phyloP scores from a whole-genome alignment of 2,113 vertebrate genomes.

The Jaculus jaculus region DNA sequence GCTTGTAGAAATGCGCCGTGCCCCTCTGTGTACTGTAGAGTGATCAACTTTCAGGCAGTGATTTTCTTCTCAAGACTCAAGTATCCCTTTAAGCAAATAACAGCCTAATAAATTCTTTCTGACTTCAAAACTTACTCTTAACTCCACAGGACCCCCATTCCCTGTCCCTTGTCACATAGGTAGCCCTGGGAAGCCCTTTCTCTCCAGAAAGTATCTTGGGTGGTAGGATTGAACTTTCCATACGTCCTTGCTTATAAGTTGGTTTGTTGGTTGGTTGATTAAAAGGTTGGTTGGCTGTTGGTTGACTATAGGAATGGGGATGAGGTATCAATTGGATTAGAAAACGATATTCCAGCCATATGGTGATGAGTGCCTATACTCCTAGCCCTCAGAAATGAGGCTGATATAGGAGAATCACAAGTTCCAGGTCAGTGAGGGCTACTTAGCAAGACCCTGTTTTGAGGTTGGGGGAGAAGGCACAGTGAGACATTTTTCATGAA shows the following conservation, averaged over 20 bases:
- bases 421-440: not conserved
- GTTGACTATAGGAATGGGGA: constrained; percentile 21
- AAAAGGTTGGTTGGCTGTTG: not conserved
- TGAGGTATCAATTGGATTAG: constrained; percentile 24
- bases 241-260: not conserved
- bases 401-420: not conserved
- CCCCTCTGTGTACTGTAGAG: not conserved
- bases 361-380: not conserved
- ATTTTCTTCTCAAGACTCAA: not conserved
- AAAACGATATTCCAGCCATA: not conserved
- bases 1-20: not conserved
- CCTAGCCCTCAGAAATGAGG: not conserved
- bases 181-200: not conserved
- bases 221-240: not conserved
- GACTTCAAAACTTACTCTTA: not conserved
- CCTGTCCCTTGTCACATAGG: not conserved
- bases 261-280: not conserved
- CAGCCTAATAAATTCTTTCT: constrained; percentile 2
- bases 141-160: not conserved
- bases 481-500: not conserved
- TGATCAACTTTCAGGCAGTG: not conserved
- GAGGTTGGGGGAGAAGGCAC: too few species aligned
- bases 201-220: not conserved
- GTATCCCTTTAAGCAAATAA: not conserved
- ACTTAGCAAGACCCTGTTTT: too few species aligned